Evolutionary conservation across 1,140 invertebrate genomes (phyloP).

Genomic region (Stenopsyche tienmushanensis): DNA sequence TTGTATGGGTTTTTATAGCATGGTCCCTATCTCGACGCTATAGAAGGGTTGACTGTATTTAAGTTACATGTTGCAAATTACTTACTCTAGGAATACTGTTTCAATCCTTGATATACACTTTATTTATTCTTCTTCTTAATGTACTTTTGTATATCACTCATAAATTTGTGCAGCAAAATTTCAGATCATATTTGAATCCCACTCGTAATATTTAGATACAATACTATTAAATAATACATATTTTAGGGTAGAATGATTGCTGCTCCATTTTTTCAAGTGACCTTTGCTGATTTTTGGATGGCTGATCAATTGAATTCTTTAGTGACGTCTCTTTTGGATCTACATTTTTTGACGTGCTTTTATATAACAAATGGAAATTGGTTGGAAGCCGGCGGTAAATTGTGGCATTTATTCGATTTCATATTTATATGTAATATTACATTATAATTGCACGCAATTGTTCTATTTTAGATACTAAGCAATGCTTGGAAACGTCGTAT

Average conservation of each 20-base stretch:
- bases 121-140: too few species aligned
- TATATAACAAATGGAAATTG: slow-evolving; percentile 75
- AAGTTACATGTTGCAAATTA: too few species aligned
- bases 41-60: too few species aligned
- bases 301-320: slow-evolving; percentile 98
- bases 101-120: too few species aligned
- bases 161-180: too few species aligned
- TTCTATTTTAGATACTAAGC: slow-evolving; percentile 63
- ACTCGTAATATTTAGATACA: too few species aligned
- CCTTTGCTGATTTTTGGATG: slow-evolving; percentile 99
- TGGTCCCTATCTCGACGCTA: too few species aligned
- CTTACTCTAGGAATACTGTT: too few species aligned
- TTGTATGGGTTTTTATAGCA: too few species aligned
- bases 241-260: slow-evolving; percentile 80
- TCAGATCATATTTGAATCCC: too few species aligned
- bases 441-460: neutral
- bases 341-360: slow-evolving; percentile 90
- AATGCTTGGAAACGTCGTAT: slow-evolving; percentile 64
- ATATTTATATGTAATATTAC: slow-evolving; percentile 4
- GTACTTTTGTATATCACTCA: too few species aligned
- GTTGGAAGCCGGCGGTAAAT: slow-evolving; percentile 61
- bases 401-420: neutral
- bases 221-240: too few species aligned
- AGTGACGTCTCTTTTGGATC: slow-evolving; percentile 85
- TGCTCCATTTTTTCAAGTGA: slow-evolving; percentile 93